Evolutionary conservation across 2,888 invertebrate species (phyloP), one percentile per base, ranked within the genome.

Genomic region (Platerodrilus igneus): DNA sequence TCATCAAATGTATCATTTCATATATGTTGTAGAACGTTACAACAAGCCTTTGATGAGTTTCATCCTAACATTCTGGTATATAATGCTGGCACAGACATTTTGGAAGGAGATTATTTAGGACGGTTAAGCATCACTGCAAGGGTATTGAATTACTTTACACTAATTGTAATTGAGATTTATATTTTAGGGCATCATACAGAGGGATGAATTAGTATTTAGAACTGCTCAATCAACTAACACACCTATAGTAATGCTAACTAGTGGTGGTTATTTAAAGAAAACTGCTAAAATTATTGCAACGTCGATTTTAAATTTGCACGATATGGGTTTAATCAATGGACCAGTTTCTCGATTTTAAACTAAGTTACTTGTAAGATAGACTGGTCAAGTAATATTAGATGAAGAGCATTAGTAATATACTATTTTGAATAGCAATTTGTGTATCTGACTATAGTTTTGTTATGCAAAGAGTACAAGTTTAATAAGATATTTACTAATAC

Each of bases 1-100:
- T n/a, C n/a, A n/a, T n/a, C n/a, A n/a, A n/a, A n/a, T n/a, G n/a
- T n/a, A n/a, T n/a, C n/a, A n/a, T n/a, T n/a, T n/a, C n/a, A n/a
- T n/a, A n/a, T n/a, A n/a, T n/a, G n/a, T n/a, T n/a, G n/a, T n/a
- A n/a, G n/a, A n/a, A n/a, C n/a, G n/a, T n/a, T n/a, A n/a, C n/a
- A n/a, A n/a, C n/a, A 71, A 23, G 81, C 87, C 0, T 62, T 89
- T 13, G 63, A 71, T 1, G 80, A 85, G 58, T 91, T 87, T 59
- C 69, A 69, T 33, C 88, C 92, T 0, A 83, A 92, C 60, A 71
- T 92, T 14, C 69, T 92, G 27, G 77, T 93, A n/a, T 93, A 90
- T 67, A 92, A 93, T 67, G 92, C 93, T n/a, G 93, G 92, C 0
- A 92, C 92, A 1, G 92, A 93, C 63, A 73, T 90, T 18, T 67